A percentile compares a stretch with the other conserved stretches of the same genome.
Conservation (phyloP, 35 echinoderm and acorn worm genomes). For the Nesometra sesokonis region DNA sequence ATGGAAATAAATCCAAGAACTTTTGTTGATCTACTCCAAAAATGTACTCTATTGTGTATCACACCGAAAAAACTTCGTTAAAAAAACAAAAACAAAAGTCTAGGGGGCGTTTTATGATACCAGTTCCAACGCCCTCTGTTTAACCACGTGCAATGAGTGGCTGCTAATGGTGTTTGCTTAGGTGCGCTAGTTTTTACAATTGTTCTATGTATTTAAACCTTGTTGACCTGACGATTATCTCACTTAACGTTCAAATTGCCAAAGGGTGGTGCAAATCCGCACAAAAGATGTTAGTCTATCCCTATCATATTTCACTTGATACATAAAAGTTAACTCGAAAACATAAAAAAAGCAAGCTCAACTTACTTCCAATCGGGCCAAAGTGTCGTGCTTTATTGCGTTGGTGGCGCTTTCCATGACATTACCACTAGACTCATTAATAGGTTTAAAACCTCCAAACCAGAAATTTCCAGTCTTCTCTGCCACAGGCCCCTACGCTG, state of each 20-base stretch:
- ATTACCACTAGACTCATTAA: no score
- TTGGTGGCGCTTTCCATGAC: not conserved
- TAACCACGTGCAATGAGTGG: not conserved
- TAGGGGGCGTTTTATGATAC: not conserved
- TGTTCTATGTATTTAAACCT: not conserved
- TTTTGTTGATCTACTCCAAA: no score
- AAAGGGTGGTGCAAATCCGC: not conserved
- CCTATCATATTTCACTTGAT: not conserved
- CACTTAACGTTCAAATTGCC: not conserved
- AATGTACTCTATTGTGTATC: no score
- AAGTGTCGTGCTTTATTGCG: no score
- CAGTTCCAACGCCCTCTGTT: not conserved
- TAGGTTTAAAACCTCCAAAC: no score
- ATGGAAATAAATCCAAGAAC: no score
- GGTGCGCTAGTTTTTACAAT: not conserved
- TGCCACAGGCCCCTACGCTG: no score
- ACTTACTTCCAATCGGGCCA: no score
- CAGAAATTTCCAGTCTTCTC: no score
- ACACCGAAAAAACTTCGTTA: no score
- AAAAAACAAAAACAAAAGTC: no score
- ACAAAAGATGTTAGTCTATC: not conserved
- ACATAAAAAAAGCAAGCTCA: not conserved
- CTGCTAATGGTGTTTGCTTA: not conserved
- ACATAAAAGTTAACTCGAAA: not conserved
- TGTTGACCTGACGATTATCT: not conserved